A percentile compares a stretch with the other conserved stretches of the same genome.
Conservation (phyloP, 64 coral and sea anemone species). For the Cladopsammia gracilis region DNA sequence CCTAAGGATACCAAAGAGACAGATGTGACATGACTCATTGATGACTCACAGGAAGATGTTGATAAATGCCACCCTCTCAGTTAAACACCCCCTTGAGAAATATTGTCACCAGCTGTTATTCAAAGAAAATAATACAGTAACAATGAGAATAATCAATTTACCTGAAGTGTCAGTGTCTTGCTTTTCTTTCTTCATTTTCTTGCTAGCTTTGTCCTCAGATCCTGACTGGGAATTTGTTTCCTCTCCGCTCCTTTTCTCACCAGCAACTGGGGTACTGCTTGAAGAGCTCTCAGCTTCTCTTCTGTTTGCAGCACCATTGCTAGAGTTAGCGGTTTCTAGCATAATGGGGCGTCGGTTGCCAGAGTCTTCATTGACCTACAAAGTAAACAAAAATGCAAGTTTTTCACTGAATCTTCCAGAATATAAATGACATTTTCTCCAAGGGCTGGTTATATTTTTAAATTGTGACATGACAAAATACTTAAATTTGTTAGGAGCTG, state of each 20-base stretch:
- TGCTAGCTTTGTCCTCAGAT: conserved; percentile 7
- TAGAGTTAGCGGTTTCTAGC: conserved; percentile 71
- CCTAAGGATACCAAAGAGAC: too few relatives aligned
- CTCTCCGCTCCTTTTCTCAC: conserved; percentile 15
- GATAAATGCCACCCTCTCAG: too few relatives aligned
- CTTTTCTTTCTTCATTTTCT: conserved; percentile 45
- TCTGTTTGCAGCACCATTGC: not conserved
- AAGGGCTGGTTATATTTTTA: too few relatives aligned
- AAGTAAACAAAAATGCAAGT: not conserved
- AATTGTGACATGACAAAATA: too few relatives aligned
- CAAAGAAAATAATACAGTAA: too few relatives aligned
- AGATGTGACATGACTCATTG: too few relatives aligned
- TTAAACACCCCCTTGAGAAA: too few relatives aligned
- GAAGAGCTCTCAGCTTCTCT: conserved; percentile 2
- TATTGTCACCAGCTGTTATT: too few relatives aligned
- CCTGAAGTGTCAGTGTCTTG: conserved; percentile 2
- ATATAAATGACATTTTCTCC: too few relatives aligned
- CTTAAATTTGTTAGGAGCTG: too few relatives aligned
- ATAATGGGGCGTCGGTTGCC: conserved; percentile 96
- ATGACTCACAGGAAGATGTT: too few relatives aligned
- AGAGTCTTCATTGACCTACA: conserved; percentile 95
- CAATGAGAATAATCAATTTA: not conserved
- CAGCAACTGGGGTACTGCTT: not conserved
- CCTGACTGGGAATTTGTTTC: not conserved
- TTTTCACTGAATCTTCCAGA: too few relatives aligned